These are phyloP conservation scores for Rallus crepitans DNA, from an alignment of 2,797 vertebrate species.

Conservation along the genomic window DNA sequence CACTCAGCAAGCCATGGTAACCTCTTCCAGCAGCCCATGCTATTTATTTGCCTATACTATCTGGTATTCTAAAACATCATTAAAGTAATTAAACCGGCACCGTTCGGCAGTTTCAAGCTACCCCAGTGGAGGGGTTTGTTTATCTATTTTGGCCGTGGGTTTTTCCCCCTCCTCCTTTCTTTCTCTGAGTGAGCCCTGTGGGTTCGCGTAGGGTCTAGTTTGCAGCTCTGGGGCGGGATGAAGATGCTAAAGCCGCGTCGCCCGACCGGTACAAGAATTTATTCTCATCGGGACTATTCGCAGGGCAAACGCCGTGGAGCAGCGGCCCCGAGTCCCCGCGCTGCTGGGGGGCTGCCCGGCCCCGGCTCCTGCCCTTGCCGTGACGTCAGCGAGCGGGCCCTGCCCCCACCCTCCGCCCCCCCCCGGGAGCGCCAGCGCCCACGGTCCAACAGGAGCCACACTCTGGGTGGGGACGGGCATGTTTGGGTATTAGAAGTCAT, in stretches of 20 bases:
- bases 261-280: background rate
- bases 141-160: background rate
- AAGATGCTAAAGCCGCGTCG: background rate
- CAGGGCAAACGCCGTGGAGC: background rate
- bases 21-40: background rate
- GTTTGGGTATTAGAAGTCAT: slow-evolving; percentile 69
- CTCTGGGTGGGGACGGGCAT: slow-evolving; percentile 2
- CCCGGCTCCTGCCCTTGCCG: slow-evolving; percentile 26
- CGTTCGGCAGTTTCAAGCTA: slow-evolving; percentile 54
- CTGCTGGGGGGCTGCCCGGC: slow-evolving; percentile 73
- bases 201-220: background rate
- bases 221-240: background rate
- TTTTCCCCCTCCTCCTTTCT: background rate
- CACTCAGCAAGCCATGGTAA: background rate
- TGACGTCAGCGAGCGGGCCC: slow-evolving; percentile 62
- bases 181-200: background rate
- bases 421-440: slow-evolving; percentile 12
- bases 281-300: background rate
- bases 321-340: background rate
- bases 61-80: slow-evolving; percentile 56
- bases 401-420: too few species aligned
- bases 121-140: background rate
- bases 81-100: slow-evolving; percentile 55
- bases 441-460: slow-evolving; percentile 40
- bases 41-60: slow-evolving; percentile 46